These are phyloP conservation scores for Glareola pratincola DNA, from an alignment of 2,113 vertebrate species.

Conservation along the genomic window DNA sequence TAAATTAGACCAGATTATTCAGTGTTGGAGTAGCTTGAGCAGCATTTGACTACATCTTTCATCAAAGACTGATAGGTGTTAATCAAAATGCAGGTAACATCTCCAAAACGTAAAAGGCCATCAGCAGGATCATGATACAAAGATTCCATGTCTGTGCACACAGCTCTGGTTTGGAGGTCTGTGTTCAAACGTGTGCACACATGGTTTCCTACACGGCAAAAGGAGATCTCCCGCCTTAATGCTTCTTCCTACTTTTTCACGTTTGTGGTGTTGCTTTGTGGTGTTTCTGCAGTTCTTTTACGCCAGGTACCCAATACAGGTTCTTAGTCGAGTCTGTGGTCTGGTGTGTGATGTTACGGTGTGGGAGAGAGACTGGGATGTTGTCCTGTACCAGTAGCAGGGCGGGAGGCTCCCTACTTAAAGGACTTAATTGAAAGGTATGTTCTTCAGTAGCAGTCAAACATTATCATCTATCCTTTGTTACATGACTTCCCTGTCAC, in stretches of 20 bases:
- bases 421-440: background rate
- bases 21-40: background rate
- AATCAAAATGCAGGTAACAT: slow-evolving; percentile 1
- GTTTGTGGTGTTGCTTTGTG: background rate
- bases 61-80: background rate
- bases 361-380: background rate
- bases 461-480: background rate
- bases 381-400: background rate
- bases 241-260: background rate
- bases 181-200: background rate
- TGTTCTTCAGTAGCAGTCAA: background rate
- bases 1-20: background rate
- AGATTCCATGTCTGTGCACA: background rate
- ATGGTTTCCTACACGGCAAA: background rate
- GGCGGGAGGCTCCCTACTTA: background rate
- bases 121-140: background rate
- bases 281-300: background rate
- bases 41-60: background rate
- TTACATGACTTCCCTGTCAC: background rate
- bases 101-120: background rate
- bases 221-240: background rate
- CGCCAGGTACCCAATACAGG: accelerated
- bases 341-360: background rate
- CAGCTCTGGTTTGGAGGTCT: background rate
- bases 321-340: background rate